These are phyloP conservation scores for Helicolenus hilgendorfi DNA, from an alignment of 2,797 vertebrate species.

Conservation along the genomic window DNA sequence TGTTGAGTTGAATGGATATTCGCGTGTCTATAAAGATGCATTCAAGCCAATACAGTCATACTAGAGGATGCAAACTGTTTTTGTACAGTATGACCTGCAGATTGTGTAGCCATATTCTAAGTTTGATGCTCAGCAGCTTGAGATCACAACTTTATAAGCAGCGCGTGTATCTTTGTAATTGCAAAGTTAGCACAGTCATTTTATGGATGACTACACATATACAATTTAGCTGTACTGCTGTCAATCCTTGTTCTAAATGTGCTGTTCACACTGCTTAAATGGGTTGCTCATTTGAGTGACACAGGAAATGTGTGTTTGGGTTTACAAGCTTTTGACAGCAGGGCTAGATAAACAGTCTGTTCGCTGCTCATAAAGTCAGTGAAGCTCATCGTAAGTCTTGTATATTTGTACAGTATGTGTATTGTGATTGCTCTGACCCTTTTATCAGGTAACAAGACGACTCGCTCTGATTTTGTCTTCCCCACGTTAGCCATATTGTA, in stretches of 20 bases:
- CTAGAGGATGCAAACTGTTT: conserved; percentile 23
- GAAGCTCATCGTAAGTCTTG: not conserved
- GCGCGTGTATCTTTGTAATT: not conserved
- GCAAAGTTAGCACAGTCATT: not conserved
- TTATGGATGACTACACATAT: not conserved
- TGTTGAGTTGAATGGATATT: conserved; percentile 15
- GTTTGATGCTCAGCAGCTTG: not conserved
- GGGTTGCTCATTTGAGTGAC: not conserved
- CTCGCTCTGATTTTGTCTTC: not conserved
- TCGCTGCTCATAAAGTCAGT: conserved; percentile 18
- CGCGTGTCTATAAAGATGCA: not conserved
- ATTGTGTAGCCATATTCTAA: conserved; percentile 48
- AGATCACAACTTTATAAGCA: not conserved
- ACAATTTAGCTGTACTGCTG: conserved; percentile 6
- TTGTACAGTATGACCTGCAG: conserved; percentile 29
- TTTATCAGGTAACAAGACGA: conserved; percentile 34
- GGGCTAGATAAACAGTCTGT: conserved; percentile 3
- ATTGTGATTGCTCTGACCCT: conserved; percentile 19
- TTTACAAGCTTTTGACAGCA: conserved; percentile 11
- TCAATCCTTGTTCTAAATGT: conserved; percentile 26
- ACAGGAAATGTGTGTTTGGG: conserved; percentile 3
- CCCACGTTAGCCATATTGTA: not conserved
- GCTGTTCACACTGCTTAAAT: conserved; percentile 15
- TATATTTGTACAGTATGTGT: conserved; percentile 57
- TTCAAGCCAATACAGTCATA: conserved; percentile 23